A percentile compares a stretch with the other conserved stretches of the same genome.
Evolutionary conservation across 1,140 invertebrate species (phyloP).

Genomic region (Lutraria rhynchaena): DNA sequence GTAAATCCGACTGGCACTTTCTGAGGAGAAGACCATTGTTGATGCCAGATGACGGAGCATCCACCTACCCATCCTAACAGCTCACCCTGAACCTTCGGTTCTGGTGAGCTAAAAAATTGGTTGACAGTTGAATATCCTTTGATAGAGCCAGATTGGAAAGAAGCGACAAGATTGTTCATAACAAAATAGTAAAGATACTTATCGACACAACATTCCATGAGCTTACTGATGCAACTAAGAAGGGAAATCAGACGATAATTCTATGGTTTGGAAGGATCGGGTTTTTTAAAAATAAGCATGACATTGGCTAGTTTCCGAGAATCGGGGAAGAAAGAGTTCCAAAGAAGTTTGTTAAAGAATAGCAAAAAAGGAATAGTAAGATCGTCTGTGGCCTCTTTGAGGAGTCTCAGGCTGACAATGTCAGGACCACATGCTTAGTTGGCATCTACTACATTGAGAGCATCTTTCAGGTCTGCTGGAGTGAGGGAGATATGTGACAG

Average conservation of each 20-base stretch:
- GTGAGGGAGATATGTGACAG: neutral
- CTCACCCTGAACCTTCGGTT: too few relatives aligned
- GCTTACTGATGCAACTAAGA: constrained; percentile 34
- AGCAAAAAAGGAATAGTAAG: neutral
- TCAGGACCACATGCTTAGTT: constrained; percentile 13
- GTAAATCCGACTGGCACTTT: too few relatives aligned
- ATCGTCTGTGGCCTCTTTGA: constrained; percentile 16
- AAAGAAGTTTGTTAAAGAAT: constrained; percentile 13
- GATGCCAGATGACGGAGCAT: too few relatives aligned
- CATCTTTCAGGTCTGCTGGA: constrained; percentile 1
- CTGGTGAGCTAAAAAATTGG: too few relatives aligned
- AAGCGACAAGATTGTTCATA: constrained; percentile 1
- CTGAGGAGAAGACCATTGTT: too few relatives aligned
- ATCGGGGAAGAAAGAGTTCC: constrained; percentile 6
- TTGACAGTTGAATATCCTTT: constrained; percentile 25
- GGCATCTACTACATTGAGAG: neutral
- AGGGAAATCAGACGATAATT: constrained; percentile 31
- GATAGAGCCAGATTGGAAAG: constrained; percentile 32
- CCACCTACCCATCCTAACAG: too few relatives aligned
- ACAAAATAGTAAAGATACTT: constrained; percentile 28
- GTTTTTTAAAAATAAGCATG: constrained; percentile 17
- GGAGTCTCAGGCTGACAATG: constrained; percentile 11
- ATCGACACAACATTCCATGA: constrained; percentile 33
- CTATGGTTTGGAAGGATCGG: constrained; percentile 6
- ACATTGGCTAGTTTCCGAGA: constrained; percentile 25